Evolutionary conservation across 1,140 invertebrate genomes (phyloP), one percentile per base, ranked within the genome.

Genomic region (Leptonema lineaticorne): DNA sequence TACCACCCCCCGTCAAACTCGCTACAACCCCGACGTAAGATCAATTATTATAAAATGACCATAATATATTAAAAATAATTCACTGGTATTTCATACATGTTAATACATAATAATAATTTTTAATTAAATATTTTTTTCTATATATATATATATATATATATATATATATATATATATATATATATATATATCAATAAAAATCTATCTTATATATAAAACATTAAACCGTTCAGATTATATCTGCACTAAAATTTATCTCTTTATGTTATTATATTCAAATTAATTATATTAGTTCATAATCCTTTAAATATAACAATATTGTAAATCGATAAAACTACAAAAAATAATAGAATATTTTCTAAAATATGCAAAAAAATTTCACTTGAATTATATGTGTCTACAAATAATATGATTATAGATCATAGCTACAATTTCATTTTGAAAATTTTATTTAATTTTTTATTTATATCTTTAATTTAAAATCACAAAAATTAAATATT

Each of bases 1-100:
- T 89, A 81, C 88, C 88, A 74, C 86, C 87, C 78, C 88, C 88
- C 75, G 86, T 89, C 80, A 89, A 88, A 83, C 83, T 90, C 82
- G 85, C 85, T 78, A 83, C 84, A 69, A 85, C 86, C 74, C 86
- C 86, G 76, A 84, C 85, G 85, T 85, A 85, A 86, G 84, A 79
- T 75, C 11, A 59, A 24, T 30, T 11, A n/a, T 29, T 29, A 18
- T 29, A 11, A 8, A 29, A 26, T 50, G 24, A 64, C 41, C 45
- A 59, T 28, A 18, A n/a, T 59, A 30, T 29, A 50, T 50, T 24
- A n/a, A 18, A 50, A 64, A 64, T 30, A 63, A 59, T 16, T 64
- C 50, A 26, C 50, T 64, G 62, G 62, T 64, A 64, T 64, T 50
- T 64, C 62, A 30, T 29, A 20, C 28, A n/a, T n/a, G n/a, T 8